Base-by-base conservation (phyloP, 2,888 invertebrate genomes). In the Chironomus riparius region DNA sequence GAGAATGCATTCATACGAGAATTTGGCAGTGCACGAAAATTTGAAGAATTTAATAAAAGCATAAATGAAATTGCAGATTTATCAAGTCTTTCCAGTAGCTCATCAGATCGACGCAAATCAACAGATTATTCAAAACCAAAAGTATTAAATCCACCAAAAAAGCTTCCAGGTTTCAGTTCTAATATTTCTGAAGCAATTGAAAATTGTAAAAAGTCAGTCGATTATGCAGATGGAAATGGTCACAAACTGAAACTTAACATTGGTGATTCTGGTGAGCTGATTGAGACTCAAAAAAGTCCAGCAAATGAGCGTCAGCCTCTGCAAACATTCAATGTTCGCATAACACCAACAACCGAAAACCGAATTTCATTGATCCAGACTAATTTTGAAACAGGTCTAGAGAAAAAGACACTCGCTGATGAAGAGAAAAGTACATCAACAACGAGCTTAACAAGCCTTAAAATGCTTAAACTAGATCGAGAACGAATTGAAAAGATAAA, bases 401-500 rank as follows among this genome's bases (percentile, higher is more conserved):
- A 74, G 48, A 48, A 77, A n/a, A 56, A 28, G 68, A 75, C 18
- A 77, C 72, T 47, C 73, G 15, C 50, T 86, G 48, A 86, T 80
- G 10, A 78, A 81, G 68, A 81, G 81, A 47, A 79, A 85, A 86
- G 76, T 84, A 81, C 76, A 78, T 80, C 0, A 79, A 85, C 70
- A 86, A 86, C 24, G 79, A 80, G 74, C 78, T 79, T 76, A 77
- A 79, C 79, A 47, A 80, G 79, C 10, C 76, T 81, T 2, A 81
- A 81, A 22, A 83, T 87, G 0, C 85, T 88, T 6, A 88, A 91
- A 77, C 81, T 90, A 22, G 91, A 92, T 80, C 85, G 95, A 69
- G 94, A 95, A 81, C 85, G 95, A 68, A 94, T 95, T 78, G 94
- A 95, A 83, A 91, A 92, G 82, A 95, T 95, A 82, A 95, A 95